Conservation (phyloP, 2,797 vertebrate species). For the Sparus aurata region DNA sequence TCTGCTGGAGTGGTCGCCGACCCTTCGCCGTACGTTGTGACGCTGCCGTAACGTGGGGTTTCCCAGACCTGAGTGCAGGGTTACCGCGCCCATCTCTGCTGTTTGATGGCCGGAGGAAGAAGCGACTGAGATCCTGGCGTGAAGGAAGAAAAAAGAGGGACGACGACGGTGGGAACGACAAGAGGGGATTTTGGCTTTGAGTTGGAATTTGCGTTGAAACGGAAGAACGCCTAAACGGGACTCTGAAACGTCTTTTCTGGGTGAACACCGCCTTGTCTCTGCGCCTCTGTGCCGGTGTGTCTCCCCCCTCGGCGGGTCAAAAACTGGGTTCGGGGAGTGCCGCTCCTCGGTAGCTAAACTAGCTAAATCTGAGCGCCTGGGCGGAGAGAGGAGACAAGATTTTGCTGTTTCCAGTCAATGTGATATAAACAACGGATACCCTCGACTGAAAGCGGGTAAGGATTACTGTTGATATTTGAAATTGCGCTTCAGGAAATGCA, state of each 20-base stretch:
- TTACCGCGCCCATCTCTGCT: conserved; percentile 92
- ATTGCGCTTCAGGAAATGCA: conserved; percentile 58
- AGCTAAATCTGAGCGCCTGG: conserved; percentile 80
- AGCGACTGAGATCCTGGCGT: conserved; percentile 83
- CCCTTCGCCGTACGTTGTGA: conserved; percentile 84
- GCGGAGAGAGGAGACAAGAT: conserved; percentile 77
- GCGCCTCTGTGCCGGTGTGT: conserved; percentile 84
- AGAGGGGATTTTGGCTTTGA: conserved; percentile 72
- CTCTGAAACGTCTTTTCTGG: conserved; percentile 64
- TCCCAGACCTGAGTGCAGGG: conserved; percentile 89
- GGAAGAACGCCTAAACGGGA: conserved; percentile 59
- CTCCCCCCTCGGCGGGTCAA: conserved; percentile 82
- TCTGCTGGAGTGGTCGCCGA: conserved; percentile 74
- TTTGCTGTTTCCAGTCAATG: conserved; percentile 85
- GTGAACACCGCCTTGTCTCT: conserved; percentile 77
- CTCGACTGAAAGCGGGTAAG: conserved; percentile 87
- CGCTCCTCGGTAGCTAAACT: conserved; percentile 84
- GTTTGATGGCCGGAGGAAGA: conserved; percentile 90
- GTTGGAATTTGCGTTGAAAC: conserved; percentile 64
- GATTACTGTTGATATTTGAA: conserved; percentile 10
- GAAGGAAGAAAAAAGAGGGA: conserved; percentile 81
- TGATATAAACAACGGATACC: conserved; percentile 84
- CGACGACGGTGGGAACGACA: conserved; percentile 79
- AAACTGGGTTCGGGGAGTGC: conserved; percentile 89
- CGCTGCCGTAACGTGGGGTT: conserved; percentile 89